Evolutionary conservation across 2,797 vertebrate genomes (phyloP).

Genomic region (Silurus lanzhouensis): DNA sequence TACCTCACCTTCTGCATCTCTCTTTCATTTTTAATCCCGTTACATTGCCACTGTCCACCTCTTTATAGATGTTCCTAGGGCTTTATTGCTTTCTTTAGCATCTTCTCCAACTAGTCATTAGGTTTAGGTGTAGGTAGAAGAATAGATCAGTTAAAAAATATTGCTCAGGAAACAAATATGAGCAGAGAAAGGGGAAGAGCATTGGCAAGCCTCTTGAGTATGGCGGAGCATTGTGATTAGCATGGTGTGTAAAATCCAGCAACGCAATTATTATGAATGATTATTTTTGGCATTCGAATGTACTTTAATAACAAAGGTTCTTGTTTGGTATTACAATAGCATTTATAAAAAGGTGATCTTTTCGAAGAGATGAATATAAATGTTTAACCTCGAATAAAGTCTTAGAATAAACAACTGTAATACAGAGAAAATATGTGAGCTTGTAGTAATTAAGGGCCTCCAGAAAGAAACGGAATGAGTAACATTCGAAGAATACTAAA

Average conservation of each 20-base stretch:
- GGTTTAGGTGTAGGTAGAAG: slow-evolving; percentile 34
- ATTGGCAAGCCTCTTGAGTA: background rate
- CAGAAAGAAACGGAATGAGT: background rate
- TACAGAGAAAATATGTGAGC: background rate
- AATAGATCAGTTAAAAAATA: slow-evolving; percentile 22
- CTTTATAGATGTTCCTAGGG: background rate
- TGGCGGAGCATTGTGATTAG: background rate
- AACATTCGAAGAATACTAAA: background rate
- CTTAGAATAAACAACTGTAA: too few species aligned
- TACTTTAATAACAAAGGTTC: background rate
- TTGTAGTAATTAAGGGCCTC: background rate
- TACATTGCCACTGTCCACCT: slow-evolving; percentile 24
- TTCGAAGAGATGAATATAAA: background rate
- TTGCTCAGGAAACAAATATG: slow-evolving; percentile 28
- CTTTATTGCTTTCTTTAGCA: slow-evolving; percentile 21
- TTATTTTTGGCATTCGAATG: background rate
- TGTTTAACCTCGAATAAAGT: too few species aligned
- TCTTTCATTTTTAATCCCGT: background rate
- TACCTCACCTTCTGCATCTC: slow-evolving; percentile 61
- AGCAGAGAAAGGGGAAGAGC: background rate
- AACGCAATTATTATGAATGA: background rate
- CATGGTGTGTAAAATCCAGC: background rate
- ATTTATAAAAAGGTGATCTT: background rate
- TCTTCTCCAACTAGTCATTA: slow-evolving; percentile 12
- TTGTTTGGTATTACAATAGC: background rate